Evolutionary conservation across 1,140 invertebrate genomes (phyloP), one percentile per base, ranked within the genome.

Genomic region (Liolophura sinensis): DNA sequence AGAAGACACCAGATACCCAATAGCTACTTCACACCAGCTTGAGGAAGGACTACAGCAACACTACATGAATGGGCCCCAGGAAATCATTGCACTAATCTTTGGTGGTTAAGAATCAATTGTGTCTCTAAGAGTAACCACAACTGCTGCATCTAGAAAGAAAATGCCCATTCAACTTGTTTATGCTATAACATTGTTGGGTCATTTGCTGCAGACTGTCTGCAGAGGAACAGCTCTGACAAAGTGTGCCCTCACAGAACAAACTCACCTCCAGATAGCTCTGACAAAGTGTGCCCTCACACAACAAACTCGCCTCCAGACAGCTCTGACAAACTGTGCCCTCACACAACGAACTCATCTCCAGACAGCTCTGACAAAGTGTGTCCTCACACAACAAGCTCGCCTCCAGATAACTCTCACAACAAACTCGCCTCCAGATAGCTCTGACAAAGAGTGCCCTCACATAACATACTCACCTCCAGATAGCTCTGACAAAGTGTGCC

Each of bases 161-260:
- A 88, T 81, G 64, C 89, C 88, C 52, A 83, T 79, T 85, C 80
- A 90, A 89, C 84, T 88, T 85, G 31, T 90, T 85, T 76, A 90
- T 91, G 40, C 74, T 76, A 62, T 88, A 84, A 77, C 90, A 91
- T 52, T 91, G 85, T 0, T 88, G 81, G 64, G 89, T 88, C 52
- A 83, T 83, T 77, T 89, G 90, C 31, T 80, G 83, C 7, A 76
- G 79, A 69, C 90, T 81, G 64, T 84, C 69, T 57, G 90, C 89
- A 62, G 90, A 89, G n/a, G 90, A 79, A 72, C 90, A 91, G 65
- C 91, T 91, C 40, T 84, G 87, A 80, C 90, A 91, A 6, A 74
- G 78, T n/a, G n/a, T n/a, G n/a, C n/a, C n/a, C n/a, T n/a, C 83
- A 27, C 22, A 15, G 46, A 47, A 60, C 52, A 27, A n/a, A 78